Conservation (phyloP, 1,140 invertebrate genomes). For the Drosophila sulfurigaster region DNA sequence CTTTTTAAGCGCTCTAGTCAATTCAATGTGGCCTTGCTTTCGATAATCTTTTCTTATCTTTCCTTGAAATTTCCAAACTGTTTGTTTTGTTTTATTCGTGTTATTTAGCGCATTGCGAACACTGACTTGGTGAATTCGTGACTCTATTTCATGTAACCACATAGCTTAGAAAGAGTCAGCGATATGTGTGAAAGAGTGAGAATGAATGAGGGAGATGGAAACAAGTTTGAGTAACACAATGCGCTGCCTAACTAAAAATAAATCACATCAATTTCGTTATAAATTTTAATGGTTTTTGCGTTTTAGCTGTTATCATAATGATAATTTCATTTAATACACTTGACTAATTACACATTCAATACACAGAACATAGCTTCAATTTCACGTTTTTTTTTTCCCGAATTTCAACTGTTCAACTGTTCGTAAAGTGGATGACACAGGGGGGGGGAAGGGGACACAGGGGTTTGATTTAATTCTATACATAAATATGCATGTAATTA, state of each 20-base stretch:
- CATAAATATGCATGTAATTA: neutral
- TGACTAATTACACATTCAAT: conserved; percentile 27
- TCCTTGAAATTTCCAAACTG: neutral
- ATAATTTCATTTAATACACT: conserved; percentile 12
- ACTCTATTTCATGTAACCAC: neutral
- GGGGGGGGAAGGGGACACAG: neutral
- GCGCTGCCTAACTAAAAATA: conserved; percentile 53
- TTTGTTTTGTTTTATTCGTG: neutral
- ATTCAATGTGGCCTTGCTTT: conserved; percentile 46
- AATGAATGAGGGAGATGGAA: neutral
- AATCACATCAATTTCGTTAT: conserved; percentile 22
- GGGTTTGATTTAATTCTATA: neutral
- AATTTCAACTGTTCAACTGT: neutral
- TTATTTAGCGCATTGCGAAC: conserved; percentile 46
- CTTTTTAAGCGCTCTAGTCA: conserved; percentile 34
- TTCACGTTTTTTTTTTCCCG: too few relatives aligned
- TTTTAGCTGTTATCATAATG: conserved; percentile 16
- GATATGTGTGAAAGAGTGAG: neutral
- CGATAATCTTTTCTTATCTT: neutral
- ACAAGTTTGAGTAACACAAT: conserved; percentile 21
- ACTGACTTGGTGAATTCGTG: neutral
- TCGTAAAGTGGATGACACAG: neutral
- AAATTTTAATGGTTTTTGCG: neutral
- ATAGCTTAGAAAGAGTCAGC: neutral
- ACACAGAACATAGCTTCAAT: conserved; percentile 13